phyloP scores from a whole-genome alignment of 1,140 invertebrate species.

The Cyrtorhinus lividipennis region DNA sequence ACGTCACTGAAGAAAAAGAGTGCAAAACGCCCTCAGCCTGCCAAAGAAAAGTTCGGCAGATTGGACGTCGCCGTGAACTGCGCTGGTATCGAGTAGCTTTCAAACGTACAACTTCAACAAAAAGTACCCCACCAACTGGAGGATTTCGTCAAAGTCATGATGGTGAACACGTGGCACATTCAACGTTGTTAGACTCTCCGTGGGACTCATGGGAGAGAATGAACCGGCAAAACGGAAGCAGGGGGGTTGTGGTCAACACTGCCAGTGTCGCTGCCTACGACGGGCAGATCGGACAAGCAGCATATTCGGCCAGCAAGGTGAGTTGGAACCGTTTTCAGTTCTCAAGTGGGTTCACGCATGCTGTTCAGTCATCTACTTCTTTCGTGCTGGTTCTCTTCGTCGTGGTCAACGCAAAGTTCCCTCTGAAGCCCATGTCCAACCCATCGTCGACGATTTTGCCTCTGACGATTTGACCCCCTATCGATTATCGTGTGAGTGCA shows the following conservation, averaged over 20 bases:
- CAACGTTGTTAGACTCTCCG: conserved; percentile 76
- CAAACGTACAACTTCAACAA: conserved; percentile 88
- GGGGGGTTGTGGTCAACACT: conserved; percentile 90
- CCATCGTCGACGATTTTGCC: too few relatives aligned
- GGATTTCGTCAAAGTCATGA: conserved; percentile 43
- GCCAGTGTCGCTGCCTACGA: conserved; percentile 92
- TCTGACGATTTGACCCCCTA: too few relatives aligned
- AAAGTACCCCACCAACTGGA: conserved; percentile 46
- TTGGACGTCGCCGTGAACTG: conserved; percentile 86
- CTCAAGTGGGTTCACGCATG: too few relatives aligned
- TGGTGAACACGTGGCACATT: conserved; percentile 87
- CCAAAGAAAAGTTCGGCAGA: conserved; percentile 67
- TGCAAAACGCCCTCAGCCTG: conserved; percentile 55
- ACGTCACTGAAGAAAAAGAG: conserved; percentile 76
- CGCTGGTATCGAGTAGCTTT: conserved; percentile 81
- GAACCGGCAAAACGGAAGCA: conserved; percentile 64
- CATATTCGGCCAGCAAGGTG: conserved; percentile 36
- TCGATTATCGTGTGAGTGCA: too few relatives aligned
- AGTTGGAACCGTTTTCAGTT: too few relatives aligned
- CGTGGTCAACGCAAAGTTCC: too few relatives aligned
- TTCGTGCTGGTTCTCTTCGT: too few relatives aligned
- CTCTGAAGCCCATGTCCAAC: too few relatives aligned
- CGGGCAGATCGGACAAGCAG: conserved; percentile 89
- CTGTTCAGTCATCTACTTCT: too few relatives aligned
- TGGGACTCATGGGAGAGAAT: conserved; percentile 70